Evolutionary conservation across 2,113 vertebrate species (phyloP).

Genomic region (Hystrix brachyura): DNA sequence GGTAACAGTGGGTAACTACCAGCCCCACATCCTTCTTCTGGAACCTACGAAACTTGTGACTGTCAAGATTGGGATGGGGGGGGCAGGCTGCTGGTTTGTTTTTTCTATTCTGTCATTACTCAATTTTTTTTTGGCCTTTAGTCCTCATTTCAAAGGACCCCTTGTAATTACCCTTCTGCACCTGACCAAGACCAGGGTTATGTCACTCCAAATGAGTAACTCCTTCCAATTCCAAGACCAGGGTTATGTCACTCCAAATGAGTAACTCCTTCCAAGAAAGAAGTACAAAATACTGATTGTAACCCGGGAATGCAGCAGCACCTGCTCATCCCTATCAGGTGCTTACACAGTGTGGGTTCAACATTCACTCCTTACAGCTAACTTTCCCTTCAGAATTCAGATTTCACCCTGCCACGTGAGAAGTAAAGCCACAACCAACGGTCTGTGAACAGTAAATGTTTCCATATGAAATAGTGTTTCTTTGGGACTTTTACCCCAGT

Average conservation of each 20-base stretch:
- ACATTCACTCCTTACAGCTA: not conserved
- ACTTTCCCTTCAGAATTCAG: not conserved
- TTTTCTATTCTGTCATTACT: not conserved
- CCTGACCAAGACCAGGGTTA: not conserved
- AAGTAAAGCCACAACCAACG: not conserved
- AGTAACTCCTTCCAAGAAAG: constrained; percentile 26
- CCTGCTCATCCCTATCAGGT: not conserved
- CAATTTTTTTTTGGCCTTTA: not conserved
- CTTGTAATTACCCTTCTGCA: not conserved
- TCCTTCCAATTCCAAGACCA: constrained; percentile 20
- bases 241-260: not conserved
- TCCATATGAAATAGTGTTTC: not conserved
- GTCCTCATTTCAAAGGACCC: not conserved
- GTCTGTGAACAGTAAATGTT: not conserved
- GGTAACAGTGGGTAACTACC: not conserved
- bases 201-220: not conserved
- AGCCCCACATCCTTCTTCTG: not conserved
- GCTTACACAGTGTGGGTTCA: not conserved
- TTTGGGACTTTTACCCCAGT: not conserved
- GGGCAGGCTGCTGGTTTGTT: not conserved
- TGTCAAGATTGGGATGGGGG: not conserved
- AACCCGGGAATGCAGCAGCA: not conserved
- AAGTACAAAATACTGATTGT: not conserved
- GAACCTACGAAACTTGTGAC: not conserved
- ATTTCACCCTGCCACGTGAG: not conserved